Base-by-base conservation (phyloP, 2,888 invertebrate species). In the Callinectes sapidus region DNA sequence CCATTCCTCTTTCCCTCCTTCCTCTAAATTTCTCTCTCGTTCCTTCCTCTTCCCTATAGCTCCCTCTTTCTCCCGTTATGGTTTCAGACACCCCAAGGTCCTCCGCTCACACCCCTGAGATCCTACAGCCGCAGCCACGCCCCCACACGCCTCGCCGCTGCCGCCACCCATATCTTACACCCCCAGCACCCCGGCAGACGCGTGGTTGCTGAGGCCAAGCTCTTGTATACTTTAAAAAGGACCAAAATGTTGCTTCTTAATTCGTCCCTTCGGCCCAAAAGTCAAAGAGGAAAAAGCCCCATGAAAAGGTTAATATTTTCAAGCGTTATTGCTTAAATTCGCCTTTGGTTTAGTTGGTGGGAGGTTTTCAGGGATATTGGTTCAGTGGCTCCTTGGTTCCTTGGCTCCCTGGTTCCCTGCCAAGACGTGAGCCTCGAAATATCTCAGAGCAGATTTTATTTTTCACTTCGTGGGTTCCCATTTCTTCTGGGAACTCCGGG, bases 391-490 rank as follows among this genome's bases (percentile, higher is more conserved):
- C 48, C 48, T 8, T 48, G 48, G 48, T 48, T 48, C 48, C 48
- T 48, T 10, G 48, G 48, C n/a, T 28, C 13, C 13, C 28, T 71
- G 71, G 28, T 71, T 8, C 28, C 71, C 28, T 71, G 71, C 71
- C 71, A 71, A 71, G 71, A 71, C 71, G 28, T 71, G 71, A 23
- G 23, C 71, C n/a, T 28, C 71, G 28, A 71, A 71, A 71, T 71
- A 71, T 71, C 28, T 23, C 71, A 71, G n/a, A 71, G n/a, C 71
- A 71, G 71, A 71, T 71, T 71, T 71, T 71, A 71, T 71, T 71
- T 71, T 71, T 71, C 71, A 71, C 71, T 71, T 71, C 71, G 71
- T 28, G 71, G 71, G 28, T 71, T 23, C 35, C 81, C 18, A 35
- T 35, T 81, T 35, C 81, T 81, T 35, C 81, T 35, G 81, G 35